phyloP scores from a whole-genome alignment of 2,113 vertebrate species.

The Mesembrinibis cayennensis region DNA sequence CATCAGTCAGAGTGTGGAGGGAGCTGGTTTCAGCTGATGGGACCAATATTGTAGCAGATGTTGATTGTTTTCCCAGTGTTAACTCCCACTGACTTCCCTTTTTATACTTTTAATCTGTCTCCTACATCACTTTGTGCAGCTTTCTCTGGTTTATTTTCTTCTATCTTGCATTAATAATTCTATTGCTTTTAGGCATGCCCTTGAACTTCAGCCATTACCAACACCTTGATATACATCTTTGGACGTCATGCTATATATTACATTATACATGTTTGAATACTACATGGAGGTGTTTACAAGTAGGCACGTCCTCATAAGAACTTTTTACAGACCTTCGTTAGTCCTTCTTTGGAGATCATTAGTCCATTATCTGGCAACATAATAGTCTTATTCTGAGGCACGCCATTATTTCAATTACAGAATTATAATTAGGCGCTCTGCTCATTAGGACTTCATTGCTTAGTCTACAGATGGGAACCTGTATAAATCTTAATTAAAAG shows the following conservation, averaged over 20 bases:
- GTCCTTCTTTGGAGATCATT: not conserved
- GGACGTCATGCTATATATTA: not conserved
- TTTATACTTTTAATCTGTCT: conserved; percentile 22
- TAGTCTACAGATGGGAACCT: not conserved
- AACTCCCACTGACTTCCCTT: conserved; percentile 30
- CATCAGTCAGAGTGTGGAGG: not conserved
- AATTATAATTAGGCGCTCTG: conserved; percentile 43
- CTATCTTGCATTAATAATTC: not conserved
- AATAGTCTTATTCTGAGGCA: conserved; percentile 2
- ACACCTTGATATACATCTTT: not conserved
- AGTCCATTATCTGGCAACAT: conserved; percentile 1
- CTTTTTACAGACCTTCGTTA: not conserved
- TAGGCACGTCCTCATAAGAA: not conserved
- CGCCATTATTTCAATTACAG: conserved; percentile 40
- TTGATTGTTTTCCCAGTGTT: not conserved
- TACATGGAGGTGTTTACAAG: not conserved
- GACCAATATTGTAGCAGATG: not conserved
- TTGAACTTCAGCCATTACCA: not conserved
- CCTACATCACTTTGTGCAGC: not conserved
- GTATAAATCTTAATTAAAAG: conserved; percentile 57
- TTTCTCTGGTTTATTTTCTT: conserved; percentile 5
- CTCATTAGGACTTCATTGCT: conserved; percentile 30
- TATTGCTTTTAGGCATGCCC: not conserved
- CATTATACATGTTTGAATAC: not conserved
- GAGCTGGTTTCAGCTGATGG: not conserved